A percentile compares a stretch with the other conserved stretches of the same genome.
phyloP scores from a whole-genome alignment of 2,888 invertebrate species.

The Machimus rusticus region DNA sequence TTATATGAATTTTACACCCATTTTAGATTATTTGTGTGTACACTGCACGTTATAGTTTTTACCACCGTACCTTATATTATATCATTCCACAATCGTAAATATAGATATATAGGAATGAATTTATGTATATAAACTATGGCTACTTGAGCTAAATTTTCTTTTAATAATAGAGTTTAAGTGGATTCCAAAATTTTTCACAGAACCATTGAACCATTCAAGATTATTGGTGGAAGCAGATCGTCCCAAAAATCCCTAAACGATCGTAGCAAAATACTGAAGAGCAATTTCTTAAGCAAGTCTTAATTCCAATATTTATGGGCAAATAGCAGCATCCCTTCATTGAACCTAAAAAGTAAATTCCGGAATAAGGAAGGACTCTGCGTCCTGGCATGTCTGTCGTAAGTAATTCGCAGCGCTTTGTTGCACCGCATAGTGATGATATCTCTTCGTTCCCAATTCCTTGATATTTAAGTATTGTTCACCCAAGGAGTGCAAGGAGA shows the following conservation, averaged over 20 bases:
- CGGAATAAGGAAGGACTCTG: background rate
- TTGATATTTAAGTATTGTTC: background rate
- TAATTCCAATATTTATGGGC: slow-evolving; percentile 19
- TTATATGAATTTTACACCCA: too few relatives aligned
- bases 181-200: too few relatives aligned
- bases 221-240: too few relatives aligned
- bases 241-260: background rate
- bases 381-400: background rate
- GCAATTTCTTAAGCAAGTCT: slow-evolving; percentile 15
- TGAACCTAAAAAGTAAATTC: background rate
- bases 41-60: too few relatives aligned
- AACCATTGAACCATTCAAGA: too few relatives aligned
- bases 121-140: too few relatives aligned
- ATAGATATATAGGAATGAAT: too few relatives aligned
- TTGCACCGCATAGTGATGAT: background rate
- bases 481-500: background rate
- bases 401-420: background rate
- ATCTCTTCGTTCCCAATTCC: background rate
- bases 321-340: background rate
- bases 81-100: too few relatives aligned
- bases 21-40: too few relatives aligned
- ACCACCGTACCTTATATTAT: too few relatives aligned
- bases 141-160: too few relatives aligned
- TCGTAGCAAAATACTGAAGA: background rate
- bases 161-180: too few relatives aligned